Evolutionary conservation across 2,888 invertebrate genomes (phyloP).

Genomic region (Drosophila neutralis): DNA sequence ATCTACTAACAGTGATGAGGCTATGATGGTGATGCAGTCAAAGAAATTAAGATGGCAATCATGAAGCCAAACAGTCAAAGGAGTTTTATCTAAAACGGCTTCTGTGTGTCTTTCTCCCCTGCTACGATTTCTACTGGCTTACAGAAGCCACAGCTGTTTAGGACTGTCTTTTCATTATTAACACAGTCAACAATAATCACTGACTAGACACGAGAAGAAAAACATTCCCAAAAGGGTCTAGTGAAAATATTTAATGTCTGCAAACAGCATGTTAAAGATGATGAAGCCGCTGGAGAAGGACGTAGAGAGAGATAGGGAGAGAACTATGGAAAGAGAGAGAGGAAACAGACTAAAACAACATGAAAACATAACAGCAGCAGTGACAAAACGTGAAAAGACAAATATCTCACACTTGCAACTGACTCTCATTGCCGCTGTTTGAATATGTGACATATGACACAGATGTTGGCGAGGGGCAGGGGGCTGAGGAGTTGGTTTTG

Average conservation of each 20-base stretch:
- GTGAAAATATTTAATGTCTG: conserved; percentile 78
- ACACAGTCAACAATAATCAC: conserved; percentile 77
- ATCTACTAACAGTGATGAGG: not conserved
- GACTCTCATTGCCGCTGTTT: conserved; percentile 60
- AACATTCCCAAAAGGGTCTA: conserved; percentile 67
- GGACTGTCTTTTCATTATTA: conserved; percentile 72
- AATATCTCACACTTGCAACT: conserved; percentile 75
- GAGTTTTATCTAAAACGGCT: not conserved
- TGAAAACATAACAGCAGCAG: conserved; percentile 70
- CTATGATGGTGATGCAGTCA: not conserved
- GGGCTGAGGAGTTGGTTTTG: conserved; percentile 13
- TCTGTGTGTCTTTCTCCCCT: not conserved
- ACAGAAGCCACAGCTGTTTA: conserved; percentile 67
- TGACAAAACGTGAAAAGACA: conserved; percentile 73
- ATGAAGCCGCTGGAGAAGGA: conserved; percentile 3
- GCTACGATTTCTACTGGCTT: not conserved
- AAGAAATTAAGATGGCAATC: not conserved
- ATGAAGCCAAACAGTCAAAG: conserved; percentile 25
- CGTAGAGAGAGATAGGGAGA: not conserved
- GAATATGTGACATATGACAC: conserved; percentile 77
- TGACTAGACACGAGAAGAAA: conserved; percentile 62
- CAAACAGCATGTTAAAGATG: conserved; percentile 62
- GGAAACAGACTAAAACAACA: conserved; percentile 45
- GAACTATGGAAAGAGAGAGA: not conserved
- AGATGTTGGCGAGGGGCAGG: conserved; percentile 6